Conservation (phyloP, 1,140 invertebrate species). For the Formica selysi region DNA sequence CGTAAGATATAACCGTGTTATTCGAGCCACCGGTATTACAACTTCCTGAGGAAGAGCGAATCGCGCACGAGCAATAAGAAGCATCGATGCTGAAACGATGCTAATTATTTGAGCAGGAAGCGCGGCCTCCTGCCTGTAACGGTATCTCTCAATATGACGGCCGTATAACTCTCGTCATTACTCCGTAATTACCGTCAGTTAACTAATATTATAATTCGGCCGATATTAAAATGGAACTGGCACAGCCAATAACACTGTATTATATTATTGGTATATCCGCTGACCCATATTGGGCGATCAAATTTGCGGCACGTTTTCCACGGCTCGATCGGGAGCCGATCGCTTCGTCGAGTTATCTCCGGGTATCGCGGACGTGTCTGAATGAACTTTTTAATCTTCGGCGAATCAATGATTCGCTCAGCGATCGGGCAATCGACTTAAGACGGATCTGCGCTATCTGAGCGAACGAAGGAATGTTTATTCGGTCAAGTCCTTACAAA, state of each 20-base stretch:
- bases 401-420: background rate
- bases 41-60: conserved; percentile 25
- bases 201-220: conserved; percentile 46
- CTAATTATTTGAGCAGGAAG: conserved; percentile 50
- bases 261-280: conserved; percentile 14
- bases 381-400: conserved; percentile 30
- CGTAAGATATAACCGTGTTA: conserved; percentile 23
- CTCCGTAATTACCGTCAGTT: conserved; percentile 21
- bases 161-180: conserved; percentile 16
- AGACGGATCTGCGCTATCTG: background rate
- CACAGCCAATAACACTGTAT: conserved; percentile 2
- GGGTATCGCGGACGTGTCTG: background rate
- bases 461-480: background rate
- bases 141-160: background rate
- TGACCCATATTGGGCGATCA: conserved; percentile 25
- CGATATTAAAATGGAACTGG: conserved; percentile 53
- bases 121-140: background rate
- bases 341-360: conserved; percentile 7
- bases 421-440: background rate
- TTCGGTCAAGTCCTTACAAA: background rate
- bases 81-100: conserved; percentile 1
- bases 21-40: conserved; percentile 5
- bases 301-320: conserved; percentile 52
- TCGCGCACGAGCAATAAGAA: conserved; percentile 27
- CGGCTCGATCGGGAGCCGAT: background rate